Conservation (phyloP, 2,888 invertebrate species). For the Mythimna ferrago region DNA sequence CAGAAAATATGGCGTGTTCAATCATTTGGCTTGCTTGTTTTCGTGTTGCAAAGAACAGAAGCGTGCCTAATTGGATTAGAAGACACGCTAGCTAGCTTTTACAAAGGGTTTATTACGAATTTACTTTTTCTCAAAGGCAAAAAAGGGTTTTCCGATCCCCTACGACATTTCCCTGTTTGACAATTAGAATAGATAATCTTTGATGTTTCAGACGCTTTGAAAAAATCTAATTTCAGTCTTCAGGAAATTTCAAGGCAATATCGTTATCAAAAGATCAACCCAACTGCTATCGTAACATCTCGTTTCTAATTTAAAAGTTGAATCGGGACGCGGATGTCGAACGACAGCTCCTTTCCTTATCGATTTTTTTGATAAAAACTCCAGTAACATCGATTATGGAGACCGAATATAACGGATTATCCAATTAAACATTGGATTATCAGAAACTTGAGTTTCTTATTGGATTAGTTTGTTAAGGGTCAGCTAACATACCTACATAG, state of each 20-base stretch:
- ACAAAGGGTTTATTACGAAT: slow-evolving; percentile 41
- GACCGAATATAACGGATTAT: slow-evolving; percentile 37
- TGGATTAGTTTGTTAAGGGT: slow-evolving; percentile 45
- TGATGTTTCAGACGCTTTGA: not conserved
- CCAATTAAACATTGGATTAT: slow-evolving; percentile 44
- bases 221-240: slow-evolving; percentile 11
- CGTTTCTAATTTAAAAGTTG: slow-evolving; percentile 63
- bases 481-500: slow-evolving; percentile 1
- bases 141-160: not conserved
- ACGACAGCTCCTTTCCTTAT: slow-evolving; percentile 32
- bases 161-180: not conserved
- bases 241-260: slow-evolving; percentile 30
- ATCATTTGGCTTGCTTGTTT: slow-evolving; percentile 43
- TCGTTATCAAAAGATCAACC: slow-evolving; percentile 37
- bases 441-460: slow-evolving; percentile 45
- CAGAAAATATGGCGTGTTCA: slow-evolving; percentile 42
- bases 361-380: slow-evolving; percentile 40
- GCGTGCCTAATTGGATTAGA: slow-evolving; percentile 48
- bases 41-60: slow-evolving; percentile 25
- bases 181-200: slow-evolving; percentile 12
- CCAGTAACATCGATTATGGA: slow-evolving; percentile 49
- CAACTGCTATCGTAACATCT: slow-evolving; percentile 57
- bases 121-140: slow-evolving; percentile 4
- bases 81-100: slow-evolving; percentile 27
- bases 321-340: slow-evolving; percentile 61